Percentiles rank a stretch among this genome's conserved stretches.
These are phyloP conservation scores for Sceliomorpha sp. DNA, from an alignment of 2,888 invertebrate species.

Conservation along the genomic window DNA sequence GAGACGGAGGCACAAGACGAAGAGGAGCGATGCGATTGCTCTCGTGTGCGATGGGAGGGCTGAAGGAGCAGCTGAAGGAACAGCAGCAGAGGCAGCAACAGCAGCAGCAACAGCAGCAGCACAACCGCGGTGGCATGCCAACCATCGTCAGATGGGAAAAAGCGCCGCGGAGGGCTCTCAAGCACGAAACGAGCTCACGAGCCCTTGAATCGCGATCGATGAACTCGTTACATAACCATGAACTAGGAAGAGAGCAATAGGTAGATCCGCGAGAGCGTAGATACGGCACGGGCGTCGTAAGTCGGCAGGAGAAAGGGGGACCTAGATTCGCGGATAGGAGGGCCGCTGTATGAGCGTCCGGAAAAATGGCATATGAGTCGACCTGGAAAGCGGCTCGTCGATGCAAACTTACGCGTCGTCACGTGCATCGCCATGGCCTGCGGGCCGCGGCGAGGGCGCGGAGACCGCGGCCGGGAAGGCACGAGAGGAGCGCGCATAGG, in stretches of 20 bases:
- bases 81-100: no score
- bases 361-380: constrained; percentile 53
- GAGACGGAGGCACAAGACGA: constrained; percentile 15
- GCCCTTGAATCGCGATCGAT: constrained; percentile 44
- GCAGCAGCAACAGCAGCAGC: no score
- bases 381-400: constrained; percentile 46
- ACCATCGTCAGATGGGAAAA: constrained; percentile 39
- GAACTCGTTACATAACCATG: constrained; percentile 50
- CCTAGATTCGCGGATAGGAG: constrained; percentile 39
- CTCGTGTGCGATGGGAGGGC: constrained; percentile 35
- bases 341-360: constrained; percentile 23
- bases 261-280: neutral
- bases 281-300: constrained; percentile 23
- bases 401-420: constrained; percentile 49
- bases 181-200: constrained; percentile 51
- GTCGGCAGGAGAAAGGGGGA: constrained; percentile 46
- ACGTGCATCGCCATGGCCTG: constrained; percentile 19
- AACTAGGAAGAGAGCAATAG: constrained; percentile 33
- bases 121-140: constrained; percentile 37
- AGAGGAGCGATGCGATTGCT: constrained; percentile 25
- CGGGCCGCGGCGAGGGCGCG: neutral
- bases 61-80: no score
- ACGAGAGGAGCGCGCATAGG: constrained; percentile 1
- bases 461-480: neutral
- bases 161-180: constrained; percentile 35